These are phyloP conservation scores for Pollimyrus isidori DNA, from an alignment of 2,113 vertebrate species.

Conservation along the genomic window DNA sequence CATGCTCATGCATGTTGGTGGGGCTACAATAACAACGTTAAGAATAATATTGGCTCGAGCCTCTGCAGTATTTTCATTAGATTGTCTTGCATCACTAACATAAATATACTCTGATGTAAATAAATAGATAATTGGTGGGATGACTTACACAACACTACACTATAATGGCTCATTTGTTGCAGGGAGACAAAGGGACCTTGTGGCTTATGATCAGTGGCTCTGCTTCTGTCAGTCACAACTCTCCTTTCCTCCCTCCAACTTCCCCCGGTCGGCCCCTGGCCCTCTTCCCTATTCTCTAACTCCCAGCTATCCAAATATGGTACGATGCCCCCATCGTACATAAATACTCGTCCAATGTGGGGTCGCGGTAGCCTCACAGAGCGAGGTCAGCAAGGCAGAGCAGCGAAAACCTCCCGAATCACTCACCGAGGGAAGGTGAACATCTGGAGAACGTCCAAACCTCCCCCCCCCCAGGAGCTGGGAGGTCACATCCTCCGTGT, in stretches of 20 bases:
- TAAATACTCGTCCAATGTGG: background rate
- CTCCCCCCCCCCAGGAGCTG: background rate
- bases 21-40: background rate
- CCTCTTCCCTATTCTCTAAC: background rate
- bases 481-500: background rate
- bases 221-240: background rate
- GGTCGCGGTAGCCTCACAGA: background rate
- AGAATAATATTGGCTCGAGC: background rate
- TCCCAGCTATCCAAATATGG: background rate
- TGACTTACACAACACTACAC: background rate
- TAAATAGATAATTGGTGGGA: background rate
- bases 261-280: background rate
- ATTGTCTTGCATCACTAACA: background rate
- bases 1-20: background rate
- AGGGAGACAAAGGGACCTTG: background rate
- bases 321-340: background rate
- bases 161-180: background rate
- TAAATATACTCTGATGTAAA: background rate
- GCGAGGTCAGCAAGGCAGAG: background rate
- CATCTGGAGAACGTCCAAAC: background rate
- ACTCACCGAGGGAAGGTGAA: background rate
- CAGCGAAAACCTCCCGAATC: background rate
- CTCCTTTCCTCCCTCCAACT: background rate
- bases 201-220: background rate
- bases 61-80: background rate